These are phyloP conservation scores for Tamias sibiricus DNA, from an alignment of 2,113 vertebrate genomes.

Conservation along the genomic window DNA sequence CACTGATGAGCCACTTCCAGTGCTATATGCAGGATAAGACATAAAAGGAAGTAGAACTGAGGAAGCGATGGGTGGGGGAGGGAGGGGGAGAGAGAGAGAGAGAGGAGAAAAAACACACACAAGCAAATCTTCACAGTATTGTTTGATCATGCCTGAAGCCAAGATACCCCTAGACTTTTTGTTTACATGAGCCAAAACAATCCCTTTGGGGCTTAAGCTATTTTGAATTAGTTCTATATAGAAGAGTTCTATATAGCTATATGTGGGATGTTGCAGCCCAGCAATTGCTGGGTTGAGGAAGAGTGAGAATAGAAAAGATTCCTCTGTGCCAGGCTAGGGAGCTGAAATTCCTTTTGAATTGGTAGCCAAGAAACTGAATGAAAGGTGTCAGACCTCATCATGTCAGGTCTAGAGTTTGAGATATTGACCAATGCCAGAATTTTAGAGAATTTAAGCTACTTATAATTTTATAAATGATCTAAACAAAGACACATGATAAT, in stretches of 20 bases:
- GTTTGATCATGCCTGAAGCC: not conserved
- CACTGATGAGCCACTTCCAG: not conserved
- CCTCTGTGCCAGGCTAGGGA: not conserved
- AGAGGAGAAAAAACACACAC: not conserved
- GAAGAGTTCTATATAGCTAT: not conserved
- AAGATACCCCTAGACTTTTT: not conserved
- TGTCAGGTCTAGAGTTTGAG: not conserved
- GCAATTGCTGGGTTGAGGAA: not conserved
- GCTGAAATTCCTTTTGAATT: not conserved
- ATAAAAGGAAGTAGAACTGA: not conserved
- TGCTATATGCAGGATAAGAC: not conserved
- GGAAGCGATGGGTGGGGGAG: not conserved
- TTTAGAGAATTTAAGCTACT: not conserved
- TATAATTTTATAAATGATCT: not conserved
- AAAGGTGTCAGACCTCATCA: not conserved
- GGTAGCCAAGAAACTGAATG: not conserved
- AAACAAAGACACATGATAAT: not conserved
- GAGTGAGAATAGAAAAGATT: not conserved
- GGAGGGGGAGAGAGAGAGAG: not conserved
- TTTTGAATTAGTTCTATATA: conserved; percentile 28
- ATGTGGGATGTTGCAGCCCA: not conserved
- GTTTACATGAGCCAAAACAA: conserved; percentile 12
- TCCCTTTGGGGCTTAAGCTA: conserved; percentile 21
- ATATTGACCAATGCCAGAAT: not conserved
- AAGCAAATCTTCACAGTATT: not conserved